Conservation (phyloP, 2,888 invertebrate genomes). For the Opisthograptis luteolata region DNA sequence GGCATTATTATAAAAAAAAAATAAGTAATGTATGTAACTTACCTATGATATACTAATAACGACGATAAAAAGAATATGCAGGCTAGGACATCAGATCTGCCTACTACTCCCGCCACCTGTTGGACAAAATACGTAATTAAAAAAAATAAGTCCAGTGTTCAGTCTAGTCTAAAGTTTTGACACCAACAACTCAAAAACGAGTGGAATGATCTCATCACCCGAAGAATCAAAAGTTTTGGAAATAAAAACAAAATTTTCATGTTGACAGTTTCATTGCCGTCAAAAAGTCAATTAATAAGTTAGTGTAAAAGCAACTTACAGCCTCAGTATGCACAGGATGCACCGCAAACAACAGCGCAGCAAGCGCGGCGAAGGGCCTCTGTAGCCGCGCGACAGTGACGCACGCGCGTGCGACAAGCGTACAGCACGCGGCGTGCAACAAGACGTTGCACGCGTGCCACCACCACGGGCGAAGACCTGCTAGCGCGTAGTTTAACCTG, state of each 20-base stretch:
- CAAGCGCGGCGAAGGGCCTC: constrained; percentile 88
- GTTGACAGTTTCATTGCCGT: too few species aligned
- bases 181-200: too few species aligned
- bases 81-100: constrained; percentile 93
- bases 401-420: constrained; percentile 89
- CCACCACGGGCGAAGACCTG: constrained; percentile 89
- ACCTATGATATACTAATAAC: constrained; percentile 92
- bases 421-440: constrained; percentile 90
- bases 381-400: constrained; percentile 87
- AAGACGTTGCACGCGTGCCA: constrained; percentile 92
- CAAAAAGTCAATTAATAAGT: too few species aligned
- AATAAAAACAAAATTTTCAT: too few species aligned
- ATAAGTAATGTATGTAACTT: constrained; percentile 53
- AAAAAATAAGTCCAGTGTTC: too few species aligned
- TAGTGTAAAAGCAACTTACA: too few species aligned
- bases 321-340: constrained; percentile 97
- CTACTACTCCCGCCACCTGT: constrained; percentile 95
- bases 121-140: constrained; percentile 27
- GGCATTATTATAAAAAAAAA: too few species aligned
- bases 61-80: constrained; percentile 93
- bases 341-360: constrained; percentile 91
- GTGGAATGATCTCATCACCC: too few species aligned
- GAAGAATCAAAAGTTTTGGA: too few species aligned
- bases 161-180: too few species aligned
- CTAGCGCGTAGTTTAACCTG: constrained; percentile 90